Evolutionary conservation across 2,113 vertebrate species (phyloP).

Genomic region (Trachemys scripta): DNA sequence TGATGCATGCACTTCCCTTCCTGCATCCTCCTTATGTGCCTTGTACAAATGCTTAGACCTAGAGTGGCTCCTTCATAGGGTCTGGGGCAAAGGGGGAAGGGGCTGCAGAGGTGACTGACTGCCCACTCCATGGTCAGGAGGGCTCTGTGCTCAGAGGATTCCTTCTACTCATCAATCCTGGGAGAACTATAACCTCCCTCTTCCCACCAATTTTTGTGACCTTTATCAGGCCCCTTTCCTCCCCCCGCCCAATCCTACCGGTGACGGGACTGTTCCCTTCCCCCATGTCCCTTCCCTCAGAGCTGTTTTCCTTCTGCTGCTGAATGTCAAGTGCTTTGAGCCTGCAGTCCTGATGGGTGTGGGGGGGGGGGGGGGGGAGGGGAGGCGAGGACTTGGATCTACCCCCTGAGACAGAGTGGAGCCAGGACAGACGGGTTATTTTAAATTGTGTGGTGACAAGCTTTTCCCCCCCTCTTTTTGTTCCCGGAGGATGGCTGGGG

Average conservation of each 20-base stretch:
- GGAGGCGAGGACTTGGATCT: constrained; percentile 47
- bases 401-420: constrained; percentile 53
- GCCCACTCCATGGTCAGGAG: background rate
- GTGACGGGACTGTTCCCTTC: background rate
- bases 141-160: background rate
- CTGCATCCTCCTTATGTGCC: background rate
- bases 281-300: constrained; percentile 4
- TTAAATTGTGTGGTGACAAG: constrained; percentile 54
- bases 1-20: background rate
- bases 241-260: background rate
- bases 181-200: background rate
- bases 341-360: constrained; percentile 18
- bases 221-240: background rate
- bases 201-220: background rate
- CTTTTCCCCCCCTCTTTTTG: background rate
- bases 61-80: background rate
- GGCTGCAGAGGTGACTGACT: background rate
- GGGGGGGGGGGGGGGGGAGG: background rate
- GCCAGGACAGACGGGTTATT: constrained; percentile 57
- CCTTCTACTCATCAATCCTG: background rate
- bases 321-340: constrained; percentile 17
- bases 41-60: background rate
- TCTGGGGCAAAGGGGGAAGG: background rate
- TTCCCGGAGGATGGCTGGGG: constrained; percentile 32
- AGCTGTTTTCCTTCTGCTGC: constrained; percentile 33